These are phyloP conservation scores for Cyanocitta stelleri DNA, from an alignment of 2,113 vertebrate genomes.

Conservation along the genomic window DNA sequence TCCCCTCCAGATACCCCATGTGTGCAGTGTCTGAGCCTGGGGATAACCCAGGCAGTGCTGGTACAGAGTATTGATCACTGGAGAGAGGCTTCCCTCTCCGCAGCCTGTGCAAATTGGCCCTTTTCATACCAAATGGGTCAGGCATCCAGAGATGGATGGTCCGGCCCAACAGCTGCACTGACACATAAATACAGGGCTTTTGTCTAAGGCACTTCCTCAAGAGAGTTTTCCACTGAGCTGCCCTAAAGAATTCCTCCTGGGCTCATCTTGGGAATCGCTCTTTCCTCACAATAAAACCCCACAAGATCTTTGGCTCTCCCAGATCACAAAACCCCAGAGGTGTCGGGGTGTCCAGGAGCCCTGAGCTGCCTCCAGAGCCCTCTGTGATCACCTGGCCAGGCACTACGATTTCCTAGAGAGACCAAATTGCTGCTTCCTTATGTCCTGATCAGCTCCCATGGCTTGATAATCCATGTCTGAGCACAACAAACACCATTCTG, in stretches of 20 bases:
- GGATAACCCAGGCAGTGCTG: not conserved
- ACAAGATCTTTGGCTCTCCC: not conserved
- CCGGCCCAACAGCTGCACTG: not conserved
- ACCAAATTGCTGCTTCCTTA: not conserved
- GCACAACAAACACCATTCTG: accelerated
- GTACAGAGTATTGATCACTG: not conserved
- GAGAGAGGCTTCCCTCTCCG: not conserved
- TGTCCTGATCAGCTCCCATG: accelerated
- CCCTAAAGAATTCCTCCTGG: not conserved
- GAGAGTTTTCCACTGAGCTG: not conserved
- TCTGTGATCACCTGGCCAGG: not conserved
- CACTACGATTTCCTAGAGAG: not conserved
- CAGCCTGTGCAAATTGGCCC: not conserved
- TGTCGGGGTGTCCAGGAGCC: not conserved
- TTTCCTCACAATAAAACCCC: not conserved
- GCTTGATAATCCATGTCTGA: not conserved
- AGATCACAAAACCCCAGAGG: not conserved
- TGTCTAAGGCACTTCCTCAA: not conserved
- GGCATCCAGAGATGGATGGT: not conserved
- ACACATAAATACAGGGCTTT: not conserved
- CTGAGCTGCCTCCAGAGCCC: not conserved
- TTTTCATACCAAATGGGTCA: not conserved
- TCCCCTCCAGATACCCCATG: not conserved
- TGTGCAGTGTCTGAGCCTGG: not conserved
- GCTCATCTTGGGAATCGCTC: not conserved